Evolutionary conservation across 2,113 vertebrate species (phyloP).

Genomic region (Hippoglossus stenolepis): DNA sequence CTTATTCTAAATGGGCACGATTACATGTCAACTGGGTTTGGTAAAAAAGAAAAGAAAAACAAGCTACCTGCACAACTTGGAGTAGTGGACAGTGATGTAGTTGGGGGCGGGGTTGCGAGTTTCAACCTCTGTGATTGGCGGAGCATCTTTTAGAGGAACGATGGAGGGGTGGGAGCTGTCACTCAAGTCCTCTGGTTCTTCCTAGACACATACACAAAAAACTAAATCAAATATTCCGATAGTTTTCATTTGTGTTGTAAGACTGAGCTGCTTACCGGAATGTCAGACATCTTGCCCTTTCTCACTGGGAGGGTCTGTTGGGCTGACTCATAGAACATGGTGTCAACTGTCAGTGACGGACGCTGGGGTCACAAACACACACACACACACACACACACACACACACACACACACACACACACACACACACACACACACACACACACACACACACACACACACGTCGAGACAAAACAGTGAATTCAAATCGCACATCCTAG

Average conservation of each 20-base stretch:
- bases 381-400: conserved; percentile 26
- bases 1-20: not conserved
- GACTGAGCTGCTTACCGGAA: conserved; percentile 63
- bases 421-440: conserved; percentile 25
- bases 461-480: not conserved
- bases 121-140: conserved; percentile 59
- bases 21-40: not conserved
- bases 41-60: not conserved
- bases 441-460: conserved; percentile 4
- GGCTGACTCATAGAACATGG: conserved; percentile 73
- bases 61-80: conserved; percentile 71
- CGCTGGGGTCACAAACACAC: conserved; percentile 52
- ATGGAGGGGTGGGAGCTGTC: conserved; percentile 80
- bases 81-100: conserved; percentile 80
- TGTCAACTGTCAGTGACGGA: conserved; percentile 71
- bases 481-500: not conserved
- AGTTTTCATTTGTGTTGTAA: not conserved
- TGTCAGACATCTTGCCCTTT: conserved; percentile 77
- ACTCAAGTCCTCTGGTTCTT: conserved; percentile 81
- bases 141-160: conserved; percentile 79
- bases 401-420: not conserved
- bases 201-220: conserved; percentile 59
- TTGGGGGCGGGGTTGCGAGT: conserved; percentile 52
- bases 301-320: conserved; percentile 68
- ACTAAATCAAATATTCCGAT: not conserved